Evolutionary conservation across 2,113 vertebrate genomes (phyloP).

Genomic region (Agelaius phoeniceus): DNA sequence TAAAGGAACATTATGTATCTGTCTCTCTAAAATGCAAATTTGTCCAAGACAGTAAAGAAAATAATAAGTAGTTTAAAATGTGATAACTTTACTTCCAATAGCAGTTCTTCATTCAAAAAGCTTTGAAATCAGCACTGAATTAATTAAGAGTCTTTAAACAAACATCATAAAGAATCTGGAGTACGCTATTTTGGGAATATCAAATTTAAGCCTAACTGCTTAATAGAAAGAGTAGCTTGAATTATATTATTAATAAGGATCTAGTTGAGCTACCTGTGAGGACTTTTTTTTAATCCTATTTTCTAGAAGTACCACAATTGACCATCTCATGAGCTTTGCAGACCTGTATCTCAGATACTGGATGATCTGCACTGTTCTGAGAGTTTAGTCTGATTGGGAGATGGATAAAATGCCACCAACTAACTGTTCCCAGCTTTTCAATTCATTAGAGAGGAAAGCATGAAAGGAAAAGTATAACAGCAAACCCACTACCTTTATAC

Average conservation of each 20-base stretch:
- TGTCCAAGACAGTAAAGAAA: not conserved
- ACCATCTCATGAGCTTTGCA: not conserved
- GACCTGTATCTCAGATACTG: not conserved
- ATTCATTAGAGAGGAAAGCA: not conserved
- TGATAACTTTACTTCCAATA: not conserved
- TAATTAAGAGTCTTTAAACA: not conserved
- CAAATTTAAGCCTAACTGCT: not conserved
- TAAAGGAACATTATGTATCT: slow-evolving; percentile 12
- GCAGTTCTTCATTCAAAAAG: not conserved
- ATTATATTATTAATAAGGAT: not conserved
- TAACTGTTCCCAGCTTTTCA: not conserved
- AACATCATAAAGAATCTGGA: not conserved
- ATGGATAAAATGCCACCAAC: not conserved
- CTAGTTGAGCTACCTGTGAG: not conserved
- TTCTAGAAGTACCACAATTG: not conserved
- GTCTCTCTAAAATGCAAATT: slow-evolving; percentile 19
- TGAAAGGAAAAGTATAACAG: not conserved
- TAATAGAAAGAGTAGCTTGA: not conserved
- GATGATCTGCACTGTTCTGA: not conserved
- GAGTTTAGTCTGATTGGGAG: not conserved
- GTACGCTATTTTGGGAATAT: not conserved
- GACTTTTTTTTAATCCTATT: not conserved
- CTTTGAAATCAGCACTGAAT: not conserved
- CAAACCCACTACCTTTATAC: not conserved
- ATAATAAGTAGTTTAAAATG: not conserved